Conservation (phyloP, 2,113 vertebrate genomes). For the Typhlomys cinereus region DNA sequence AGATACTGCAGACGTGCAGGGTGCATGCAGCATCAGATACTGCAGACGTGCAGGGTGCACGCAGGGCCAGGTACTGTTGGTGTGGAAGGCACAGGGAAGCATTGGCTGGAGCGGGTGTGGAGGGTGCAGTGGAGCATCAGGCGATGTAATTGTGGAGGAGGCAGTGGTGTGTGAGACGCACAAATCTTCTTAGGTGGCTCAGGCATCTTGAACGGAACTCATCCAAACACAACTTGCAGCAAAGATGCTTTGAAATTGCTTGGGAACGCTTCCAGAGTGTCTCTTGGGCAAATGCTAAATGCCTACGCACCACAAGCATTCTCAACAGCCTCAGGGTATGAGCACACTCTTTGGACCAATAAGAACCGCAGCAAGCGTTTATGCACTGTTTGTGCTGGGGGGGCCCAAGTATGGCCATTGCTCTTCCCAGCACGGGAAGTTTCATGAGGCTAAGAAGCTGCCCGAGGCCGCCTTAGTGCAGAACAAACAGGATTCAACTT, state of each 20-base stretch:
- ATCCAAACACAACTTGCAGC: neutral
- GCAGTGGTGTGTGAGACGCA: accelerated
- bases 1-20: too few relatives aligned
- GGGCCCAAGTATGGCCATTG: neutral
- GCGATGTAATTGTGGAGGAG: accelerated
- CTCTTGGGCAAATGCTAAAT: too few relatives aligned
- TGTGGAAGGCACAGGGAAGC: too few relatives aligned
- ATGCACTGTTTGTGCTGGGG: neutral
- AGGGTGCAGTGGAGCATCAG: too few relatives aligned
- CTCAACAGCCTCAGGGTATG: accelerated
- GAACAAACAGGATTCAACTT: neutral
- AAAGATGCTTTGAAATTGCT: neutral
- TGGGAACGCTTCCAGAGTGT: neutral
- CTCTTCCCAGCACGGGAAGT: neutral
- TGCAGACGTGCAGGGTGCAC: too few relatives aligned
- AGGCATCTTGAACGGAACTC: neutral
- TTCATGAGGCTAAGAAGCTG: accelerated
- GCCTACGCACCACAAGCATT: accelerated
- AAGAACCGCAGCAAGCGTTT: accelerated
- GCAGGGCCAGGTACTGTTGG: too few relatives aligned
- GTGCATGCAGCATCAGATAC: too few relatives aligned
- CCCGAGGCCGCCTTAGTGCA: neutral
- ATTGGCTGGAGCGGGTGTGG: too few relatives aligned
- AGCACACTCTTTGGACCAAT: accelerated
- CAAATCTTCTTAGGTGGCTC: neutral